These are phyloP conservation scores for Donacobius atricapilla DNA, from an alignment of 2,113 vertebrate species.

Conservation along the genomic window DNA sequence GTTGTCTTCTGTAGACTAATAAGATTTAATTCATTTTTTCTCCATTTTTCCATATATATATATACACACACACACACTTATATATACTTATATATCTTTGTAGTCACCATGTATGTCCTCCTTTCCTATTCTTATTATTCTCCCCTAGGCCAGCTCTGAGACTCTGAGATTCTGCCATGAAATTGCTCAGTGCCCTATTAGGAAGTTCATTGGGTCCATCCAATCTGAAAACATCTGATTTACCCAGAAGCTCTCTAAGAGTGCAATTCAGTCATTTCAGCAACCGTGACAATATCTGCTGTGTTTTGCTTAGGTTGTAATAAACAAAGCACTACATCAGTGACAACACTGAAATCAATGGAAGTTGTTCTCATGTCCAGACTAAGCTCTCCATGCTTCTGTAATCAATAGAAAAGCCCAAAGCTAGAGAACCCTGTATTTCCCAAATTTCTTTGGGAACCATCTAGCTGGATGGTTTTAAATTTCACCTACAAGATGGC, in stretches of 20 bases:
- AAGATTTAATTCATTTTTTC: neutral
- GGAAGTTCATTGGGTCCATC: neutral
- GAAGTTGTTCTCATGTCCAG: neutral
- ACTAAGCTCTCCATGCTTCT: neutral
- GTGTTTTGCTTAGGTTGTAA: neutral
- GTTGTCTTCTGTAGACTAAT: neutral
- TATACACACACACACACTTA: neutral
- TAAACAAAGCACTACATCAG: neutral
- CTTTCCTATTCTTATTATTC: neutral
- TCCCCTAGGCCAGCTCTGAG: neutral
- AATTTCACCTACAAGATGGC: neutral
- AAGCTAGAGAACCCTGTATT: neutral
- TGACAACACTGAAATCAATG: neutral
- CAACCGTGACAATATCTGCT: neutral
- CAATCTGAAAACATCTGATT: neutral
- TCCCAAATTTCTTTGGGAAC: neutral
- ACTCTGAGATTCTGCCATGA: neutral
- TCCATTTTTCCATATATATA: neutral
- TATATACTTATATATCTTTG: neutral
- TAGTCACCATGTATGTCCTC: neutral
- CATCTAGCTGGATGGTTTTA: neutral
- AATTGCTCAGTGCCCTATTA: neutral
- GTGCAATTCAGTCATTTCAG: neutral
- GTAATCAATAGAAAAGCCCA: neutral
- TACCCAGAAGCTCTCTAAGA: neutral